Base-by-base conservation (phyloP, 2,113 vertebrate genomes). In the Ochotona curzoniae region DNA sequence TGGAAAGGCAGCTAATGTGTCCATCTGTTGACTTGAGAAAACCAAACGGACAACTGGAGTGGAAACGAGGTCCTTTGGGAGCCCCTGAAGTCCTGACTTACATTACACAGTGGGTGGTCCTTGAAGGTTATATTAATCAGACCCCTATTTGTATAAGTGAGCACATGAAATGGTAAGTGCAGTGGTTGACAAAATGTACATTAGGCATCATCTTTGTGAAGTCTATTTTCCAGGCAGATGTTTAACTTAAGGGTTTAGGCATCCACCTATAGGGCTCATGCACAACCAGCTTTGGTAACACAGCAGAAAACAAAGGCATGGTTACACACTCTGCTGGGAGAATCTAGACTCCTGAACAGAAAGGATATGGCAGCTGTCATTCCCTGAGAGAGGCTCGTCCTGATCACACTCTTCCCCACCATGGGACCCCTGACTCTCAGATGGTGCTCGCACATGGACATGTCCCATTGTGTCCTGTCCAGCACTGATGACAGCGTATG, bases 221-320 rank as follows among this genome's bases (percentile, higher is more conserved):
- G 89, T 86, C 38, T 84, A 60, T 57, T 95, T 93, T 80, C 76
- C 70, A 87, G 14, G 66, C 30, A 93, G 69, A 88, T 73, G 57
- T 81, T 83, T 71, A 49, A 80, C 71, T 63, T 73, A 92, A 86
- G 28, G 28, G 28, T 44, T 93, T 89, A 92, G 28, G 32, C 2
- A 63, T 2, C 49, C 25, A 47, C 35, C 10, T 7, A 70, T 13
- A 76, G 51, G 95, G 66, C 75, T 73, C 18, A 21, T 0, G 35
- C 38, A 76, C 76, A 67, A 57, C 60, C 81, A 49, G 79, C 67
- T 67, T 84, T 38, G 88, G 47, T 60, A 63, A 90, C 75, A 70
- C 51, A 93, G 47, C 54, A 70, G 47, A 21, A 73, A 71, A 83
- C 44, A 30, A 78, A 93, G 32, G 63, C 23, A 8, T 10, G 57